Evolutionary conservation across 2,113 vertebrate species (phyloP).

Genomic region (Pomatostomus ruficeps): DNA sequence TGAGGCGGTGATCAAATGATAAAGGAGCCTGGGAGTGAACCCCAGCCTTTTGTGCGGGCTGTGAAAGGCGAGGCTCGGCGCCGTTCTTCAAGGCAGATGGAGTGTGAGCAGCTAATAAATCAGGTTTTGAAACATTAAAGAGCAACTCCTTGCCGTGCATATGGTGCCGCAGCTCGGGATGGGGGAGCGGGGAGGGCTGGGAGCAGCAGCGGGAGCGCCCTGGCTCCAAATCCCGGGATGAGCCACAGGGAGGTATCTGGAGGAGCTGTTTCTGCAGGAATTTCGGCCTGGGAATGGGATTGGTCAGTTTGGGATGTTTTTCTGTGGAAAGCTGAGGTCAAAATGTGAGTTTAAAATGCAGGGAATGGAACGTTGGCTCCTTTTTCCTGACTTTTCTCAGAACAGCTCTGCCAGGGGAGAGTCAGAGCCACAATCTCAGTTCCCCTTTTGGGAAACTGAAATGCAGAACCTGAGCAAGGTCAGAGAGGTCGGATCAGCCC

Average conservation of each 20-base stretch:
- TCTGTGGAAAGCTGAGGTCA: background rate
- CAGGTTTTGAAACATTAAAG: constrained; percentile 71
- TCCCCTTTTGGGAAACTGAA: background rate
- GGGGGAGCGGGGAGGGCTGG: background rate
- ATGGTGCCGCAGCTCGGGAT: constrained; percentile 20
- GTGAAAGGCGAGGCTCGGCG: constrained; percentile 7
- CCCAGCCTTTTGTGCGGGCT: constrained; percentile 42
- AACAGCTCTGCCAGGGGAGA: background rate
- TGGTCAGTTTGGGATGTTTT: background rate
- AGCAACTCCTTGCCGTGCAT: constrained; percentile 64
- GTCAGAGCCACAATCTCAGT: background rate
- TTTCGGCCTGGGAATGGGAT: background rate
- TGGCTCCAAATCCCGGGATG: too few relatives aligned
- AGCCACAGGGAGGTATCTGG: background rate
- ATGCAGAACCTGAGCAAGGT: background rate
- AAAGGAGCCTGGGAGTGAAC: constrained; percentile 34
- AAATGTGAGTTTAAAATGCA: background rate
- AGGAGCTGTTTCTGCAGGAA: background rate
- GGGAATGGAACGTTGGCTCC: background rate
- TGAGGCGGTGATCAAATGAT: constrained; percentile 56
- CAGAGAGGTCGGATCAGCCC: background rate
- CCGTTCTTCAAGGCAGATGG: constrained; percentile 60
- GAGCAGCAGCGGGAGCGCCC: too few relatives aligned
- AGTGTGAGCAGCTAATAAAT: constrained; percentile 72
- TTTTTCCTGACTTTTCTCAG: background rate